Percentiles rank a stretch among this genome's conserved stretches.
Evolutionary conservation across 1,140 invertebrate genomes (phyloP).

Genomic region (Magallana gigas): DNA sequence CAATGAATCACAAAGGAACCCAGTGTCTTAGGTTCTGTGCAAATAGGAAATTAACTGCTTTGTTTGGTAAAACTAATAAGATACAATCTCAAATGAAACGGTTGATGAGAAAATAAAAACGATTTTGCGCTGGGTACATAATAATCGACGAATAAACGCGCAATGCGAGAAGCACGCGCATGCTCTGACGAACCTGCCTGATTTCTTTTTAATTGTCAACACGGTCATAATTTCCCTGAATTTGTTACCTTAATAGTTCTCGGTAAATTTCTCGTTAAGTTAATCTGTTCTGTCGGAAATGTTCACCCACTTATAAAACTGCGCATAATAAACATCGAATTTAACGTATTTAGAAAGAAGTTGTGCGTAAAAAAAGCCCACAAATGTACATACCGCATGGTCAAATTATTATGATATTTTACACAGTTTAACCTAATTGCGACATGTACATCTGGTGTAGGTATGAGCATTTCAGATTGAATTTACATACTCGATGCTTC

Average conservation of each 20-base stretch:
- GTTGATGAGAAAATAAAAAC: conserved; percentile 34
- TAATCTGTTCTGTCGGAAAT: conserved; percentile 30
- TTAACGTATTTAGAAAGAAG: neutral
- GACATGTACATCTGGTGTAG: no score
- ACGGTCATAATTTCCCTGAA: neutral
- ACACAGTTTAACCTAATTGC: no score
- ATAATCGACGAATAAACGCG: conserved; percentile 9
- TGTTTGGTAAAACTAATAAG: conserved; percentile 29
- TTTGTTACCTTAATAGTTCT: conserved; percentile 23
- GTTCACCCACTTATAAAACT: neutral
- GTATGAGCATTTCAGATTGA: no score
- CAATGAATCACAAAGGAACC: neutral
- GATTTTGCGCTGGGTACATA: neutral
- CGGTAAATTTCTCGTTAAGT: conserved; percentile 1
- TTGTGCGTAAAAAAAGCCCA: neutral
- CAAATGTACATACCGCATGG: no score
- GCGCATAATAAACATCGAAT: neutral
- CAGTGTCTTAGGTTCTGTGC: neutral
- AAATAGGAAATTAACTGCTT: conserved; percentile 30
- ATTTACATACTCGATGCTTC: no score
- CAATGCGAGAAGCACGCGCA: neutral
- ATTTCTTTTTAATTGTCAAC: conserved; percentile 29
- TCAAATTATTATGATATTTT: no score
- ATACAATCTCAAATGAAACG: conserved; percentile 2
- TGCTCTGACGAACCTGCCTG: neutral